Evolutionary conservation across 2,888 invertebrate genomes (phyloP).

Genomic region (Synanthedon andrenaeformis): DNA sequence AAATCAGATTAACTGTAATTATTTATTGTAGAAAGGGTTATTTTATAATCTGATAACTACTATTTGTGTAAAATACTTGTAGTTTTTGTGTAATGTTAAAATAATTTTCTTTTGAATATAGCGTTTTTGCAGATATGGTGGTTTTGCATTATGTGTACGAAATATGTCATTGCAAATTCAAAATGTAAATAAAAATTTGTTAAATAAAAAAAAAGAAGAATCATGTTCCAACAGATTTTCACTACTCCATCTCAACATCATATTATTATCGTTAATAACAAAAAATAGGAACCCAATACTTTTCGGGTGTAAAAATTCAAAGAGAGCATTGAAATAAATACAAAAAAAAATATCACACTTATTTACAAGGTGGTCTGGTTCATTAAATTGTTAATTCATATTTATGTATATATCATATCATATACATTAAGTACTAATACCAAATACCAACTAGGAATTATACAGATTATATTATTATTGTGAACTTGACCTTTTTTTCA

Average conservation of each 20-base stretch:
- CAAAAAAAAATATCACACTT: slow-evolving; percentile 60
- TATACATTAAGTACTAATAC: slow-evolving; percentile 1
- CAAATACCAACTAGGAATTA: background rate
- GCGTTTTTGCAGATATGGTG: too few species aligned
- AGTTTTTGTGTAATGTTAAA: too few species aligned
- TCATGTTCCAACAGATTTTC: slow-evolving; percentile 14
- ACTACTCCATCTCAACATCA: slow-evolving; percentile 5
- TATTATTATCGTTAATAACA: background rate
- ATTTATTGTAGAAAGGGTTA: too few species aligned
- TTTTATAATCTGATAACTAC: too few species aligned
- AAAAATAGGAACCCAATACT: background rate
- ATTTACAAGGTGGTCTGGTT: slow-evolving; percentile 54
- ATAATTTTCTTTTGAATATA: too few species aligned
- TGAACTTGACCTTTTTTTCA: too few species aligned
- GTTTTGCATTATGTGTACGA: too few species aligned
- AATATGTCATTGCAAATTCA: slow-evolving; percentile 1
- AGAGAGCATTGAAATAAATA: slow-evolving; percentile 51
- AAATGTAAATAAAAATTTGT: background rate
- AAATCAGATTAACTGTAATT: too few species aligned
- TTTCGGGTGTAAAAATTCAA: background rate
- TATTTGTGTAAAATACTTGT: too few species aligned
- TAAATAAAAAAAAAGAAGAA: slow-evolving; percentile 1
- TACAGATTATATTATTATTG: background rate
- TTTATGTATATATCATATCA: slow-evolving; percentile 1
- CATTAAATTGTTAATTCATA: slow-evolving; percentile 21